These are phyloP conservation scores for Darevskia mixta DNA, from an alignment of 2,797 vertebrate species.

Conservation along the genomic window DNA sequence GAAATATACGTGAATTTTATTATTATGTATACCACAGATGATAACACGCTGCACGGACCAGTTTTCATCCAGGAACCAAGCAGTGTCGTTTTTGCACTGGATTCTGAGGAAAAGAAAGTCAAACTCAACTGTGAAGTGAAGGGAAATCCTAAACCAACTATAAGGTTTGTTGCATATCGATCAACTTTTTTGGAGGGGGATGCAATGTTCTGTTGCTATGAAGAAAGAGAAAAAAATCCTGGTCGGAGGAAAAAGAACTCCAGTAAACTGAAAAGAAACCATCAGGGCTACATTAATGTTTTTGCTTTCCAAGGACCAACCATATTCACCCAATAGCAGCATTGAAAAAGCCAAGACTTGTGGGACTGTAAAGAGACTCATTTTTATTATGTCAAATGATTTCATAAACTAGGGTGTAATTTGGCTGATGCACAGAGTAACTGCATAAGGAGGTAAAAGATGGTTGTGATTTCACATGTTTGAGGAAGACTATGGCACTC, in stretches of 20 bases:
- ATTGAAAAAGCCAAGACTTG: no score
- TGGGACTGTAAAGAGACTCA: not conserved
- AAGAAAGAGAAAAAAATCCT: not conserved
- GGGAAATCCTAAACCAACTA: constrained; percentile 88
- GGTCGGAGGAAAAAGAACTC: not conserved
- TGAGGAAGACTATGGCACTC: not conserved
- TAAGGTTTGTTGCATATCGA: constrained; percentile 81
- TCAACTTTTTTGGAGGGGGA: not conserved
- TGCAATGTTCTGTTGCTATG: not conserved
- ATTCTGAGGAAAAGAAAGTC: constrained; percentile 91
- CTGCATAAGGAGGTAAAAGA: not conserved
- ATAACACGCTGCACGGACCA: constrained; percentile 85
- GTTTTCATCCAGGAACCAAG: constrained; percentile 93
- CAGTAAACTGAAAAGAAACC: not conserved
- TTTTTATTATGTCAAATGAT: not conserved
- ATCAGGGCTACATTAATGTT: not conserved
- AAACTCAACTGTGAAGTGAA: constrained; percentile 93
- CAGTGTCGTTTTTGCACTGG: constrained; percentile 91
- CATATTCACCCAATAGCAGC: no score
- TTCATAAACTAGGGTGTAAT: not conserved
- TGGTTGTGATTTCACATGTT: no score
- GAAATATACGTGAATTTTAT: not conserved
- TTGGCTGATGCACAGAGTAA: no score
- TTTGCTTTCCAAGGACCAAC: no score
- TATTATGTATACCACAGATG: constrained; percentile 79